These are phyloP conservation scores for Coelopa pilipes DNA, from an alignment of 2,888 invertebrate genomes.

Conservation along the genomic window DNA sequence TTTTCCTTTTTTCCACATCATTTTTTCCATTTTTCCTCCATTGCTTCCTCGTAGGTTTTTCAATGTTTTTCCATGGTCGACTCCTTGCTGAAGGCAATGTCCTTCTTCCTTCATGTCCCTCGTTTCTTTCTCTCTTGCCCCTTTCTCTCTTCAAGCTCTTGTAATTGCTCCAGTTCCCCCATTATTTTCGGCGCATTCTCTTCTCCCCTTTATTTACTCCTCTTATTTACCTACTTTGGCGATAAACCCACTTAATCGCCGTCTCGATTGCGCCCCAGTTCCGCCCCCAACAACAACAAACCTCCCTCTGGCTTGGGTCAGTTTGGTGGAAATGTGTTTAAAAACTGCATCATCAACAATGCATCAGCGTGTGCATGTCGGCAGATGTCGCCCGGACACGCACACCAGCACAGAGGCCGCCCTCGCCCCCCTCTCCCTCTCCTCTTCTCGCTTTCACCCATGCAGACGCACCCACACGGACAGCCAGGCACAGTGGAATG, in stretches of 20 bases:
- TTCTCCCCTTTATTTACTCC: too few relatives aligned
- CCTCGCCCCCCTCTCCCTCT: too few relatives aligned
- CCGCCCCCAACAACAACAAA: not conserved
- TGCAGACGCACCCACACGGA: constrained; percentile 30
- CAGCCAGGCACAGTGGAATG: not conserved
- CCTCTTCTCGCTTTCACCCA: constrained; percentile 30
- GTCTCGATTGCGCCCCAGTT: not conserved
- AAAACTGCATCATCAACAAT: constrained; percentile 19
- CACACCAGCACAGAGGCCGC: not conserved
- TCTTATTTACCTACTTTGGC: not conserved
- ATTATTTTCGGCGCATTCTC: too few relatives aligned
- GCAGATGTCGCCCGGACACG: not conserved
- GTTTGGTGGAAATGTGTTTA: not conserved
- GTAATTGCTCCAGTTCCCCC: too few relatives aligned
- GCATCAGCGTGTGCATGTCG: constrained; percentile 22
- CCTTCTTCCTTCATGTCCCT: too few relatives aligned
- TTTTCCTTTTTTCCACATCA: too few relatives aligned
- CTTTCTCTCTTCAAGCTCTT: too few relatives aligned
- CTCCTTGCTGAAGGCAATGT: too few relatives aligned
- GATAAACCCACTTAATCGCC: not conserved
- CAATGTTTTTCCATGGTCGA: too few relatives aligned
- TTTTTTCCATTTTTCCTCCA: too few relatives aligned
- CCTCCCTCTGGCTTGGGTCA: not conserved
- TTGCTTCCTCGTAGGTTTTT: too few relatives aligned
- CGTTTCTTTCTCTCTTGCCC: too few relatives aligned